Percentiles rank a stretch among this genome's conserved stretches.
Conservation (phyloP, 2,797 vertebrate species). For the Enteromius anoplus region DNA sequence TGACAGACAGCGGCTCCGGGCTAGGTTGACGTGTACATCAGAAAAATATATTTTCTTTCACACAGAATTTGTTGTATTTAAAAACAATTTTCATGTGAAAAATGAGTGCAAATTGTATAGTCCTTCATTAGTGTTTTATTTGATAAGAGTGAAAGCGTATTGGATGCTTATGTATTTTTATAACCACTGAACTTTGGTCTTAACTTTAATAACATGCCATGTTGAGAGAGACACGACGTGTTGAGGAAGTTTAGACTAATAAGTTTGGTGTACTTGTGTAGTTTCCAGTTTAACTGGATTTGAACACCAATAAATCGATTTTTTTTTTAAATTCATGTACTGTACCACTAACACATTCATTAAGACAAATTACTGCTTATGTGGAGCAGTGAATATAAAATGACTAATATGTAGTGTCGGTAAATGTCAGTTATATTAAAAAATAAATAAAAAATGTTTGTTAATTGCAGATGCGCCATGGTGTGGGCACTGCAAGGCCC, state of each 20-base stretch:
- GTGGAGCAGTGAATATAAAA: background rate
- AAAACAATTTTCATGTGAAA: background rate
- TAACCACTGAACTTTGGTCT: conserved; percentile 37
- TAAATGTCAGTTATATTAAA: background rate
- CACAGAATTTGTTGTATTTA: background rate
- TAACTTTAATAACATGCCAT: conserved; percentile 23
- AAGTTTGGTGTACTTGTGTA: background rate
- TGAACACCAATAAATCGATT: background rate
- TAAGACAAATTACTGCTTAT: background rate
- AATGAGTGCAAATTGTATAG: background rate
- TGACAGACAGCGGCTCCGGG: conserved; percentile 49
- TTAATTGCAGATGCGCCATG: conserved; percentile 89
- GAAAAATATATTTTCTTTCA: background rate
- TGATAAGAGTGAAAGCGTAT: too few species aligned
- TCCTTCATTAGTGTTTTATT: background rate
- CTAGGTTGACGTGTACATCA: conserved; percentile 86
- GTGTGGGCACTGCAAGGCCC: conserved; percentile 99
- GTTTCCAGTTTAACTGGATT: background rate
- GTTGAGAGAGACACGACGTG: background rate
- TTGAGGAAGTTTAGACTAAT: background rate
- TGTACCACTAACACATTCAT: background rate
- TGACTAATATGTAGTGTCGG: background rate
- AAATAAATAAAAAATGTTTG: conserved; percentile 37
- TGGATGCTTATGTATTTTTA: background rate
- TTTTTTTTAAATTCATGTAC: background rate